phyloP scores from a whole-genome alignment of 2,113 vertebrate genomes.

The Pachypanchax playfairii region DNA sequence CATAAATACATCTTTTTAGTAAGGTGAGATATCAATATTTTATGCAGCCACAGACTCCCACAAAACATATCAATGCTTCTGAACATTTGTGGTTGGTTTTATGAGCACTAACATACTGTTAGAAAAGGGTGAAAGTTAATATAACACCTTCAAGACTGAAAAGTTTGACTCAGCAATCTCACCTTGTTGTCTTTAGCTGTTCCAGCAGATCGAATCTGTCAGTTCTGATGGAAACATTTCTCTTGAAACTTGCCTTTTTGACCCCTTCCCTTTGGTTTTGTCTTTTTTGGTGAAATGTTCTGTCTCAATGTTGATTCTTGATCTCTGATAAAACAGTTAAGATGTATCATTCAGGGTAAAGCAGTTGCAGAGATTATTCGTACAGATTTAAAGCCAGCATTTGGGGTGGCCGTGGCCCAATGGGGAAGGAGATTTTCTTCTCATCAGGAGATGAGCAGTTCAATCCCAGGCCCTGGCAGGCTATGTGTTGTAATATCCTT shows the following conservation, averaged over 20 bases:
- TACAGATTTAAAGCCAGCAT: no score
- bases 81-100: background rate
- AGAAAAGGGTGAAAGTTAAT: background rate
- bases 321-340: background rate
- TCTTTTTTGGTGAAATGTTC: no score
- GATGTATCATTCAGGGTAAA: no score
- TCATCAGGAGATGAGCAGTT: no score
- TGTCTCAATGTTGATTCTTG: background rate
- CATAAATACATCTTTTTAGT: no score
- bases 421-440: no score
- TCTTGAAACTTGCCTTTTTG: background rate
- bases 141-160: background rate
- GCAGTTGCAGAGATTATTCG: no score
- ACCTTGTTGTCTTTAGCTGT: background rate
- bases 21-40: background rate
- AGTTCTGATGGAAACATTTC: background rate
- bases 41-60: background rate
- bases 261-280: background rate
- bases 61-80: background rate
- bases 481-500: no score
- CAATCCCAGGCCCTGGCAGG: no score
- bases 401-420: no score
- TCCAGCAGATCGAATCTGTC: background rate
- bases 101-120: background rate
- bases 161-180: background rate